Percentiles rank a stretch among this genome's conserved stretches.
Evolutionary conservation across 2,797 vertebrate species (phyloP).

Genomic region (Cheracebus regulus): DNA sequence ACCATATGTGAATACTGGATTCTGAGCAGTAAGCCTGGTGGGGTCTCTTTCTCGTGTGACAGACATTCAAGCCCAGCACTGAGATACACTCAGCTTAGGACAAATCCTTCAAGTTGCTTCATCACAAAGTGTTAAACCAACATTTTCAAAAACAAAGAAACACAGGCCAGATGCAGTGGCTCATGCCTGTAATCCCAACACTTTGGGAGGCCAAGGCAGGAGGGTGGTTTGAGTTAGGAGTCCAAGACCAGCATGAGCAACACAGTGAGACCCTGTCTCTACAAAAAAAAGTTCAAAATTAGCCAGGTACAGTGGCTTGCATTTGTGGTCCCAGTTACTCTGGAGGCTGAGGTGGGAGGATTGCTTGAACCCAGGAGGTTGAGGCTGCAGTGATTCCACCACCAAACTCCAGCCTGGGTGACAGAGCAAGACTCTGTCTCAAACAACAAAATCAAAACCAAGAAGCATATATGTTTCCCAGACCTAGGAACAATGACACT

Average conservation of each 20-base stretch:
- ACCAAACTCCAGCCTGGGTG: too few species aligned
- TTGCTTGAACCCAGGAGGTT: too few species aligned
- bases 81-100: background rate
- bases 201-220: background rate
- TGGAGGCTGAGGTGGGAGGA: too few species aligned
- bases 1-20: background rate
- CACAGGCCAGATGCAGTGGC: background rate
- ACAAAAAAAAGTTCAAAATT: too few species aligned
- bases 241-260: too few species aligned
- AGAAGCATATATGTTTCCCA: background rate
- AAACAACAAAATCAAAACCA: too few species aligned
- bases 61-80: background rate
- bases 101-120: background rate
- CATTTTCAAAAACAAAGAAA: conserved; percentile 21
- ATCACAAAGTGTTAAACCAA: background rate
- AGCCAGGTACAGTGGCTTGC: too few species aligned
- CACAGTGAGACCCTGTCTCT: too few species aligned
- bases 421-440: too few species aligned
- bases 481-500: background rate
- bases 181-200: background rate
- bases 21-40: background rate
- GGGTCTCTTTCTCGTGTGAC: background rate
- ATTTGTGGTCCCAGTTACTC: too few species aligned
- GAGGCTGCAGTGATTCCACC: too few species aligned
- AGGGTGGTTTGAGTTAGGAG: background rate